Percentiles rank a stretch among this genome's conserved stretches.
phyloP scores from a whole-genome alignment of 2,888 invertebrate species.

The Pycnomerus fuliginosus region DNA sequence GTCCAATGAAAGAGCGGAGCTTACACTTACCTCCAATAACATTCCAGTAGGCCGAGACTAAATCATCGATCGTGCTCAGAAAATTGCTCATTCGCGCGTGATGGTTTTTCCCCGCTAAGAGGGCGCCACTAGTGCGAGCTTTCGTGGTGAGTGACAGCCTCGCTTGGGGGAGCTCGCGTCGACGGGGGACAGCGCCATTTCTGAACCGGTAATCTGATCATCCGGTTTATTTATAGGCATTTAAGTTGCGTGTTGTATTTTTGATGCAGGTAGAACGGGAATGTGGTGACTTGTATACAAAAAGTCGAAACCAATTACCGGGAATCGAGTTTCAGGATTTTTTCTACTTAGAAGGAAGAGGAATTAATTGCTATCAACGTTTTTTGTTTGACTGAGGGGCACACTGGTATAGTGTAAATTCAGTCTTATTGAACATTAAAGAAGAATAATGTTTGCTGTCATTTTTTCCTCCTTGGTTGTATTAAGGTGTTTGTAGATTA shows the following conservation, averaged over 20 bases:
- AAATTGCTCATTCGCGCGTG: constrained; percentile 51
- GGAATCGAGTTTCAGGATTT: too few relatives aligned
- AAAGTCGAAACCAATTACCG: too few relatives aligned
- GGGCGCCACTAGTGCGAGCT: constrained; percentile 46
- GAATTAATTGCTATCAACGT: too few relatives aligned
- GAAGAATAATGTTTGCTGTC: too few relatives aligned
- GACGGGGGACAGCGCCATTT: constrained; percentile 27
- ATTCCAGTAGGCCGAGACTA: constrained; percentile 32
- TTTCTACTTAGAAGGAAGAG: too few relatives aligned
- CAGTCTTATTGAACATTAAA: too few relatives aligned
- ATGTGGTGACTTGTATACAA: too few relatives aligned
- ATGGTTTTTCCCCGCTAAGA: constrained; percentile 48
- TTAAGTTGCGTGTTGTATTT: constrained; percentile 18
- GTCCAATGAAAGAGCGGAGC: constrained; percentile 28
- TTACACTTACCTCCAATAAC: constrained; percentile 30
- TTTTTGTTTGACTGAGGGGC: too few relatives aligned
- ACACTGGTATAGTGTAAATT: too few relatives aligned
- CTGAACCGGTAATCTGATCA: constrained; percentile 20
- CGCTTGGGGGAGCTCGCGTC: constrained; percentile 37
- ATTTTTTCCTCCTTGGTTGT: too few relatives aligned
- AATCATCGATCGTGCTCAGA: constrained; percentile 36
- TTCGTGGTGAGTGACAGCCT: constrained; percentile 27
- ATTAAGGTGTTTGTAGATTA: too few relatives aligned
- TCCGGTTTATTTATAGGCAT: constrained; percentile 15
- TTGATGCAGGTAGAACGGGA: constrained; percentile 16